Evolutionary conservation across 1,140 invertebrate species (phyloP).

Genomic region (Zaprionus lachaisei): DNA sequence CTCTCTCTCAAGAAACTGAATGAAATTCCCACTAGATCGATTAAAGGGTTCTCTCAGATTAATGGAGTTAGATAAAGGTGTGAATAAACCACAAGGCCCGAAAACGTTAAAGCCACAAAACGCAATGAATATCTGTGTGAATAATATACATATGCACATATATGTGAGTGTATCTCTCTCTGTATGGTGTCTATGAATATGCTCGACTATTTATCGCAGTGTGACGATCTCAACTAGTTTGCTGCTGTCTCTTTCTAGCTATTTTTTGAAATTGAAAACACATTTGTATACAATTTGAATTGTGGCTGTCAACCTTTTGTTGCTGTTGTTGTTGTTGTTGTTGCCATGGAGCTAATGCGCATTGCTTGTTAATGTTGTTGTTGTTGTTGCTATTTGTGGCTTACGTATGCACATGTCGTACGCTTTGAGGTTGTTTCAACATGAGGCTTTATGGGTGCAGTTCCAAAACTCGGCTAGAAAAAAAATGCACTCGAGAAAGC

Average conservation of each 20-base stretch:
- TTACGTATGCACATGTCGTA: slow-evolving; percentile 46
- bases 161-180: not conserved
- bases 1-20: not conserved
- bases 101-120: slow-evolving; percentile 41
- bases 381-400: slow-evolving; percentile 17
- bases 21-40: slow-evolving; percentile 9
- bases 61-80: slow-evolving; percentile 25
- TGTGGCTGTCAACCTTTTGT: slow-evolving; percentile 45
- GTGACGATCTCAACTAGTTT: slow-evolving; percentile 37
- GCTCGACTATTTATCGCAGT: slow-evolving; percentile 51
- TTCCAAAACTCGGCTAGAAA: slow-evolving; percentile 29
- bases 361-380: slow-evolving; percentile 16
- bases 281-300: slow-evolving; percentile 61
- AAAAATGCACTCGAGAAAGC: slow-evolving; percentile 41
- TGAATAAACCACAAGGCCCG: slow-evolving; percentile 30
- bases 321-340: slow-evolving; percentile 30
- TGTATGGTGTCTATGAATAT: slow-evolving; percentile 21
- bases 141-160: not conserved
- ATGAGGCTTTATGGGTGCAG: slow-evolving; percentile 53
- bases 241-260: not conserved
- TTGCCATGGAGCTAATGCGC: slow-evolving; percentile 42
- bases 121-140: slow-evolving; percentile 19
- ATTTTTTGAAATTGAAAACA: slow-evolving; percentile 56
- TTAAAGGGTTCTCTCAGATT: slow-evolving; percentile 17
- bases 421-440: slow-evolving; percentile 44